A percentile compares a stretch with the other conserved stretches of the same genome.
These are phyloP conservation scores for Pegoplata infirma DNA, from an alignment of 2,888 invertebrate species.

Conservation along the genomic window DNA sequence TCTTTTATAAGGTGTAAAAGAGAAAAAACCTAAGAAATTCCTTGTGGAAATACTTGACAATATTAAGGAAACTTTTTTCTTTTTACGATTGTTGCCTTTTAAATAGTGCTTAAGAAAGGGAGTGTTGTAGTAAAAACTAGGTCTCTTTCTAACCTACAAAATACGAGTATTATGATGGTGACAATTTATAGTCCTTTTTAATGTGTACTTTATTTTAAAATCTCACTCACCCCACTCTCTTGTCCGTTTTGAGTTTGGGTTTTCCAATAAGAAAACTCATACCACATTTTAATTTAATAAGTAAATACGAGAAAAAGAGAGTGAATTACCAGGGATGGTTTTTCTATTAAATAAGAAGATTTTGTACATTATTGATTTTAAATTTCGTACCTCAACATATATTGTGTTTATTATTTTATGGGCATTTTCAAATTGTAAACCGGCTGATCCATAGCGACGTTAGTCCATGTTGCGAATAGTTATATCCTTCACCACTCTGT, in stretches of 20 bases:
- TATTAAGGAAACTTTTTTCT: neutral
- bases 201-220: slow-evolving; percentile 29
- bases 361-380: too few relatives aligned
- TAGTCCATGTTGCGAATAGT: too few relatives aligned
- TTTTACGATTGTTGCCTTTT: neutral
- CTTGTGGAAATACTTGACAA: slow-evolving; percentile 1
- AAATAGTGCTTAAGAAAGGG: slow-evolving; percentile 9
- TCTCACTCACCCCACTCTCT: slow-evolving; percentile 28
- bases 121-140: slow-evolving; percentile 21
- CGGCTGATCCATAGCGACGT: too few relatives aligned
- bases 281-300: neutral
- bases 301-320: slow-evolving; percentile 30
- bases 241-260: neutral
- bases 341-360: too few relatives aligned
- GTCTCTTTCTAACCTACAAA: slow-evolving; percentile 57
- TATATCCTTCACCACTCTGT: too few relatives aligned
- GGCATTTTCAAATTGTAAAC: too few relatives aligned
- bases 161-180: slow-evolving; percentile 38
- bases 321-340: neutral
- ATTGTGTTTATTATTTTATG: too few relatives aligned
- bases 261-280: slow-evolving; percentile 33
- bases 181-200: slow-evolving; percentile 55
- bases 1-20: slow-evolving; percentile 52
- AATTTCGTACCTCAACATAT: too few relatives aligned
- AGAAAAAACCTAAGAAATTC: slow-evolving; percentile 36